A percentile compares a stretch with the other conserved stretches of the same genome.
These are phyloP conservation scores for Reinhardtius hippoglossoides DNA, from an alignment of 2,113 vertebrate genomes.

Conservation along the genomic window DNA sequence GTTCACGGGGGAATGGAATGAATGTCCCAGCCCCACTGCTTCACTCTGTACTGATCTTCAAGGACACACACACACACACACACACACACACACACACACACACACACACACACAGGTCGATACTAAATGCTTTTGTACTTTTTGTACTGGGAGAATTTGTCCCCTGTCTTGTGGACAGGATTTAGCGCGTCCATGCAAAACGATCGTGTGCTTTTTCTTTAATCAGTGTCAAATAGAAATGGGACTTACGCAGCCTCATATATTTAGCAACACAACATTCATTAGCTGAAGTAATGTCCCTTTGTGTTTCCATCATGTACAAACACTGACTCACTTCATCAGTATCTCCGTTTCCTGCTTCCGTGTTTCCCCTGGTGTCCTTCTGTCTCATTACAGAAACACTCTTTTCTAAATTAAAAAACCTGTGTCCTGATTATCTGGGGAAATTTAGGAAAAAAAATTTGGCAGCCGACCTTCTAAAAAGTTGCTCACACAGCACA, in stretches of 20 bases:
- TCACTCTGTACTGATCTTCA: background rate
- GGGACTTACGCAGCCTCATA: background rate
- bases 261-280: background rate
- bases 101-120: background rate
- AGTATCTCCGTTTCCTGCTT: slow-evolving; percentile 4
- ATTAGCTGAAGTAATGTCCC: background rate
- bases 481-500: slow-evolving; percentile 42
- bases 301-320: background rate
- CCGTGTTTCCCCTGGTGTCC: slow-evolving; percentile 6
- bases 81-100: background rate
- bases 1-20: background rate
- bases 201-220: background rate
- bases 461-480: slow-evolving; percentile 62
- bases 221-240: background rate
- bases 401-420: slow-evolving; percentile 17
- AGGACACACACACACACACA: background rate
- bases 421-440: slow-evolving; percentile 5
- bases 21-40: background rate
- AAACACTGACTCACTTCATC: background rate
- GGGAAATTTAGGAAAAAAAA: slow-evolving; percentile 18
- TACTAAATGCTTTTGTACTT: background rate
- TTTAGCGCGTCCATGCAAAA: background rate
- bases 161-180: background rate
- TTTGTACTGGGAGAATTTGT: background rate
- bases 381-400: slow-evolving; percentile 17